These are phyloP conservation scores for Geothlypis trichas DNA, from an alignment of 2,113 vertebrate species.

Conservation along the genomic window DNA sequence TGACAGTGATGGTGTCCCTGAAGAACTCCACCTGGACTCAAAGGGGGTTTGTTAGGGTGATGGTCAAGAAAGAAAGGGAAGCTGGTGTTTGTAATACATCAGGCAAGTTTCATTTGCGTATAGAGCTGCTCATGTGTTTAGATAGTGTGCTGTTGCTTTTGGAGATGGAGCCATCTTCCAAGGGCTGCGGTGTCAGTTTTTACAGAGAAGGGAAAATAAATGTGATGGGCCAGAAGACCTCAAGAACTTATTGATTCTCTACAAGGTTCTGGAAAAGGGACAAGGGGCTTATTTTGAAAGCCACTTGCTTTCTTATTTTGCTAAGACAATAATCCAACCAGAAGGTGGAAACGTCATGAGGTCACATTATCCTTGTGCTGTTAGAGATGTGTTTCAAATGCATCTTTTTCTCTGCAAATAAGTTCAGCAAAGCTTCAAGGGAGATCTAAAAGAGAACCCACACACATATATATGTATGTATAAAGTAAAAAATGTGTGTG, in stretches of 20 bases:
- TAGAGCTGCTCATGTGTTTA: background rate
- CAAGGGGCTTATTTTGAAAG: background rate
- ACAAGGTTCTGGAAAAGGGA: background rate
- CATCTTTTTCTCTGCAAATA: background rate
- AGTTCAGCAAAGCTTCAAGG: background rate
- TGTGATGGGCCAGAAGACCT: background rate
- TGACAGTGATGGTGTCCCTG: background rate
- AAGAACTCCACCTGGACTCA: background rate
- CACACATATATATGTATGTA: fast-evolving
- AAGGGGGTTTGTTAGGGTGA: background rate
- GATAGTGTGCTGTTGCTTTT: background rate
- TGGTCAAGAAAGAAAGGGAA: background rate
- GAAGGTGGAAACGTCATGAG: background rate
- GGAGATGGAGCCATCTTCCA: background rate
- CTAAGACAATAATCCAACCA: background rate
- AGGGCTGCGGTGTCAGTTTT: background rate
- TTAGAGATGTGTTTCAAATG: background rate
- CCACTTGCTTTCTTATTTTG: background rate
- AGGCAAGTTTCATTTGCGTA: background rate
- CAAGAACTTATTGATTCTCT: background rate
- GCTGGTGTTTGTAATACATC: background rate
- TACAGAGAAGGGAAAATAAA: background rate
- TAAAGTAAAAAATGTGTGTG: background rate
- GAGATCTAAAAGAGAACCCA: background rate
- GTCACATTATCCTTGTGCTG: background rate